phyloP scores from a whole-genome alignment of 2,113 vertebrate genomes.

The Nipponia nippon region DNA sequence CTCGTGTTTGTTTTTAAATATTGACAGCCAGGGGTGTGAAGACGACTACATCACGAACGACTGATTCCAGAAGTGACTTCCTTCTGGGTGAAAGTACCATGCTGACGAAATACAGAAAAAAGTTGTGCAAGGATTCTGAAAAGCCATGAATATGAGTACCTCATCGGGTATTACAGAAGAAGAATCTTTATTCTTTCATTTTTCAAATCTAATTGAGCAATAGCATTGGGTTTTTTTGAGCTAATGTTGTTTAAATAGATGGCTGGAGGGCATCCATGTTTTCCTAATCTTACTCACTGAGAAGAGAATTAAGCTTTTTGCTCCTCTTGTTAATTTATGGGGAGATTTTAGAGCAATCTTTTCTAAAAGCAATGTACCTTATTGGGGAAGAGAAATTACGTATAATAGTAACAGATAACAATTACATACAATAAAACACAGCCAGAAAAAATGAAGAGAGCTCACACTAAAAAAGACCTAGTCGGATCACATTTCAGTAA shows the following conservation, averaged over 20 bases:
- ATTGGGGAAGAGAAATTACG: not conserved
- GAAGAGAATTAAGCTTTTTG: not conserved
- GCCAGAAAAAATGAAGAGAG: not conserved
- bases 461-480: not conserved
- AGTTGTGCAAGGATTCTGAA: not conserved
- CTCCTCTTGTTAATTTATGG: not conserved
- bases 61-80: not conserved
- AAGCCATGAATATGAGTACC: not conserved
- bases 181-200: not conserved
- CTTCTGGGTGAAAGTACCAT: not conserved
- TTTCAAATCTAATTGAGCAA: not conserved
- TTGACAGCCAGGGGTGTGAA: not conserved
- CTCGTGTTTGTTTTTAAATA: slow-evolving; percentile 5
- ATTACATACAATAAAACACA: not conserved
- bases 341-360: not conserved
- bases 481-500: not conserved
- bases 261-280: not conserved
- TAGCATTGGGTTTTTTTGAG: not conserved
- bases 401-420: not conserved
- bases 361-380: not conserved
- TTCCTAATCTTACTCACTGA: not conserved
- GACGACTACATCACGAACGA: not conserved
- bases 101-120: not conserved
- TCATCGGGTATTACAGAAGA: not conserved
- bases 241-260: not conserved